These are phyloP conservation scores for Aramus guarauna DNA, from an alignment of 2,113 vertebrate species.

Conservation along the genomic window DNA sequence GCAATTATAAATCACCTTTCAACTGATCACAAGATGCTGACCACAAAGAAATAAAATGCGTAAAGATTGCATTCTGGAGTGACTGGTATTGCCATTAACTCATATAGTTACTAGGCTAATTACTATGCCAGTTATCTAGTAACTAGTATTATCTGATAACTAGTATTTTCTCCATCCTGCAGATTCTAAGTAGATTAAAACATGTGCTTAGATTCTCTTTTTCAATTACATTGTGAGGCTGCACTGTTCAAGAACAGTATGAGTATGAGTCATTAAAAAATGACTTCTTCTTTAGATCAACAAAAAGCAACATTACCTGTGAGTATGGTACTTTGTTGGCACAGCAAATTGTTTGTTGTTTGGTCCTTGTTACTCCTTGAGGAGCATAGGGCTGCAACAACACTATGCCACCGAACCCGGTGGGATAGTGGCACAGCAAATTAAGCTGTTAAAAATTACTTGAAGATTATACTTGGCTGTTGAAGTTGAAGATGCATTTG, in stretches of 20 bases:
- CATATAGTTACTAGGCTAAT: neutral
- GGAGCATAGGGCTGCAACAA: too few relatives aligned
- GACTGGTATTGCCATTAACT: neutral
- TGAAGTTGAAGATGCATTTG: neutral
- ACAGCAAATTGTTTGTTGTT: neutral
- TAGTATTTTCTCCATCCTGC: neutral
- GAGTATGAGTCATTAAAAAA: neutral
- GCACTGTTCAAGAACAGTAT: neutral
- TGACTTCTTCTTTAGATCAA: neutral
- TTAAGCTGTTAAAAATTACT: neutral
- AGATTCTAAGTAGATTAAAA: neutral
- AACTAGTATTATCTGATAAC: neutral
- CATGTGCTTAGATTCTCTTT: neutral
- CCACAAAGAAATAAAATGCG: neutral
- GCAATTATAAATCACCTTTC: neutral
- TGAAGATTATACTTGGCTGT: neutral
- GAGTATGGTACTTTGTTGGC: neutral
- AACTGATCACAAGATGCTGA: neutral
- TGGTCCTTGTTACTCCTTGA: too few relatives aligned
- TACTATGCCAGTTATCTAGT: neutral
- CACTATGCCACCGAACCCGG: too few relatives aligned
- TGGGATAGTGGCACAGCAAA: neutral
- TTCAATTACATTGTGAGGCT: fast-evolving
- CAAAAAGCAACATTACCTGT: neutral
- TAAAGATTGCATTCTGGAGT: neutral